phyloP scores from a whole-genome alignment of 2,888 invertebrate species.

The Melangyna quadrimaculata region DNA sequence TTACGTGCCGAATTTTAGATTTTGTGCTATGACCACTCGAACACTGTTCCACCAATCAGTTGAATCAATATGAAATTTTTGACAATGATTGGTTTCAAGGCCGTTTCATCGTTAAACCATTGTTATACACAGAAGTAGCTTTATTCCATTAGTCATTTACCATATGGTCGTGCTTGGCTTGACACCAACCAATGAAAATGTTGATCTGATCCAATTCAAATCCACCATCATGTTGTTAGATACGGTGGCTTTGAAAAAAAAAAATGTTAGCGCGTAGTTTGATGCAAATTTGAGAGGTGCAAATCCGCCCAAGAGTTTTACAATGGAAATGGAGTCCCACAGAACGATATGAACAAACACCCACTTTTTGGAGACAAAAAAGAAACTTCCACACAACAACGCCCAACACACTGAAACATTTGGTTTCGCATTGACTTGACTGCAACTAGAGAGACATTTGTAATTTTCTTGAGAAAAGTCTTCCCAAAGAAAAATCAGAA shows the following conservation, averaged over 20 bases:
- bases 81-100: not conserved
- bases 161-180: constrained; percentile 39
- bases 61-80: not conserved
- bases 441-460: constrained; percentile 7
- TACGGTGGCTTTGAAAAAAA: not conserved
- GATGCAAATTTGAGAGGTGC: not conserved
- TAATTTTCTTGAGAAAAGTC: constrained; percentile 30
- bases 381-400: constrained; percentile 35
- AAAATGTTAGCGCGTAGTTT: not conserved
- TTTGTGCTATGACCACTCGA: not conserved
- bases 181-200: not conserved
- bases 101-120: not conserved
- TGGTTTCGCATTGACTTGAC: not conserved
- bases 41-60: not conserved
- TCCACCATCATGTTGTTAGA: not conserved
- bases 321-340: not conserved
- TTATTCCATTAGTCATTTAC: constrained; percentile 5
- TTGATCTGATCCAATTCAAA: not conserved
- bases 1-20: not conserved
- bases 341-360: constrained; percentile 12
- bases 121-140: not conserved
- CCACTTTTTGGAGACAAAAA: constrained; percentile 35
- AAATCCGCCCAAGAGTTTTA: not conserved
- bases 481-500: constrained; percentile 32
- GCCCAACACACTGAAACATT: constrained; percentile 22